A percentile compares a stretch with the other conserved stretches of the same genome.
phyloP scores from a whole-genome alignment of 2,888 invertebrate species.

The Allophyes oxyacanthae region DNA sequence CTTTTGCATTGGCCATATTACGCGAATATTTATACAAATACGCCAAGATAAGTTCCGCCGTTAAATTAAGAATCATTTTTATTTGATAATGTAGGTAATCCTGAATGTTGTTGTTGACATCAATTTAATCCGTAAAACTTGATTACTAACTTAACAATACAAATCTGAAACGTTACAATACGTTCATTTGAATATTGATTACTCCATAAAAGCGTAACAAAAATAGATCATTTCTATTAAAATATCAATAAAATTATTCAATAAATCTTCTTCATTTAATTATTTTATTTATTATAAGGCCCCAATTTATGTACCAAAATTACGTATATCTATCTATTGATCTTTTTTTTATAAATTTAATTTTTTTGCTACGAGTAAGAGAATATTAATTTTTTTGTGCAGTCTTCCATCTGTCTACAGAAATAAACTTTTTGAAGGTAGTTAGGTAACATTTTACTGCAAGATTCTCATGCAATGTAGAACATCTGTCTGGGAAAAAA shows the following conservation, averaged over 20 bases:
- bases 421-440: constrained; percentile 1
- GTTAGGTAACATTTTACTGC: constrained; percentile 7
- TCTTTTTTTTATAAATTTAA: constrained; percentile 58
- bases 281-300: constrained; percentile 74
- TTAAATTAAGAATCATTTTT: no score
- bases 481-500: constrained; percentile 26
- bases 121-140: constrained; percentile 10
- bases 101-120: neutral
- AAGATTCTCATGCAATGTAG: constrained; percentile 30
- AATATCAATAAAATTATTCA: constrained; percentile 74
- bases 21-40: no score
- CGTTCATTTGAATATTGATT: constrained; percentile 66
- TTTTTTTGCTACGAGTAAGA: constrained; percentile 66
- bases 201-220: constrained; percentile 84
- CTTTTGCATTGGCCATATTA: no score
- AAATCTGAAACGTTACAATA: constrained; percentile 41
- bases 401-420: constrained; percentile 1
- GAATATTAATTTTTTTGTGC: constrained; percentile 43
- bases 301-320: constrained; percentile 83
- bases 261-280: constrained; percentile 70
- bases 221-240: constrained; percentile 83
- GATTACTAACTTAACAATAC: constrained; percentile 28
- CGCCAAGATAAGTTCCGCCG: no score
- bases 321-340: constrained; percentile 78
- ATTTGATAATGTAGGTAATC: no score